Base-by-base conservation (phyloP, 2,797 vertebrate genomes). In the Enteromius trimaculatus region DNA sequence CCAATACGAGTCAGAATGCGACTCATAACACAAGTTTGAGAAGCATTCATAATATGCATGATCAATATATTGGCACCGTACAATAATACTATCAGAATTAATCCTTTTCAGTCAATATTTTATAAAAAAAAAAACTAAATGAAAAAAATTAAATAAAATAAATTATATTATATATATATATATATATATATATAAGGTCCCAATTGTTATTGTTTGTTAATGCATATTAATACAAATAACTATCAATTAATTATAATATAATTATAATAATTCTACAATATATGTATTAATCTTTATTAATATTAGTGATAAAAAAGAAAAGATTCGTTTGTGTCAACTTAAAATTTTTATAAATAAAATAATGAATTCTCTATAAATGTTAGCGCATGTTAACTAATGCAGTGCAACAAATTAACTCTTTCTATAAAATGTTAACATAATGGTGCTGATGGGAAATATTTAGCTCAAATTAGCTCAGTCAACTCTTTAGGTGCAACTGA, bases 1-100 rank as follows among this genome's bases (percentile, higher is more conserved):
- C 10, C 11, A 70, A 47, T 42, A 13, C 0, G n/a, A 14, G 14
- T 71, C 69, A 29, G 69, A 71, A 31, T 29, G 16, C 6, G 2
- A 49, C 29, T 71, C 6, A 17, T 71, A 71, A 70, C n/a, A 42
- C 65, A 66, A 37, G 21, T n/a, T n/a, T 14, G 66, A 69, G n/a
- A 14, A 42, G 37, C 66, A 42, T 42, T 68, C 31, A 21, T 21
- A n/a, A 21, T 42, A 3, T 3, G 6, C n/a, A 44, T 23, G 13
- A 44, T 23, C n/a, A 70, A 17, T 26, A 68, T 68, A 16, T 44
- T 23, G 39, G 39, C 66, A 69, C 44, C n/a, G 6, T n/a, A 2
- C 66, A 69, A 44, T 69, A 69, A 70, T 44, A 6, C 8, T 4
- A 9, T 47, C 6, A 6, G n/a, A 70, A 23, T 44, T 9, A 4